A percentile compares a stretch with the other conserved stretches of the same genome.
Conservation (phyloP, 2,888 invertebrate genomes). For the Amiota mariae region DNA sequence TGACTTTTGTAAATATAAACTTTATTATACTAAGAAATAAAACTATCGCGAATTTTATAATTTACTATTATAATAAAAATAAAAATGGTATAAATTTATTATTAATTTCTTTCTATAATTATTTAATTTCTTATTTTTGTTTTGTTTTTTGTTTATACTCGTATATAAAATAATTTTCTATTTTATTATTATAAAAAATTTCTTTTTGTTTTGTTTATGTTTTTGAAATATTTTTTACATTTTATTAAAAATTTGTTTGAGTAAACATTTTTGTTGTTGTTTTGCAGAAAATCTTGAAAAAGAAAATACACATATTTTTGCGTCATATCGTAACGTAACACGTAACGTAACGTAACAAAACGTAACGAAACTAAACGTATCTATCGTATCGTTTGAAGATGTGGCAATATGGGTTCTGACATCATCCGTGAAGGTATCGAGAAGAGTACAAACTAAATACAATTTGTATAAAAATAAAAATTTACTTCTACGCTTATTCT, state of each 20-base stretch:
- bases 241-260: slow-evolving; percentile 23
- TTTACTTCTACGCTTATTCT: slow-evolving; percentile 39
- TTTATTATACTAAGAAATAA: not conserved
- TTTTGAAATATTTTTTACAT: not conserved
- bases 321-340: slow-evolving; percentile 32
- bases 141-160: slow-evolving; percentile 3
- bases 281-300: slow-evolving; percentile 70
- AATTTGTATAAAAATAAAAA: not conserved
- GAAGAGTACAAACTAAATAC: slow-evolving; percentile 29
- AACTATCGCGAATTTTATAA: not conserved
- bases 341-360: slow-evolving; percentile 10
- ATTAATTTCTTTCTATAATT: slow-evolving; percentile 40
- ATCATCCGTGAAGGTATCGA: slow-evolving; percentile 57
- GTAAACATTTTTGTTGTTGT: slow-evolving; percentile 53
- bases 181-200: slow-evolving; percentile 53
- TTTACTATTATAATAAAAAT: not conserved
- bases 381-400: slow-evolving; percentile 14
- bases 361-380: slow-evolving; percentile 9
- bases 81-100: slow-evolving; percentile 20
- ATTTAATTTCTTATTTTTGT: slow-evolving; percentile 51
- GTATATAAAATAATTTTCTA: too few relatives aligned
- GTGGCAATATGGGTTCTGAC: slow-evolving; percentile 46
- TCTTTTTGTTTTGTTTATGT: slow-evolving; percentile 10
- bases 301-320: slow-evolving; percentile 51
- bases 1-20: not conserved